Evolutionary conservation across 2,888 invertebrate genomes (phyloP), one percentile per base, ranked within the genome.

Genomic region (Cephus runcator): DNA sequence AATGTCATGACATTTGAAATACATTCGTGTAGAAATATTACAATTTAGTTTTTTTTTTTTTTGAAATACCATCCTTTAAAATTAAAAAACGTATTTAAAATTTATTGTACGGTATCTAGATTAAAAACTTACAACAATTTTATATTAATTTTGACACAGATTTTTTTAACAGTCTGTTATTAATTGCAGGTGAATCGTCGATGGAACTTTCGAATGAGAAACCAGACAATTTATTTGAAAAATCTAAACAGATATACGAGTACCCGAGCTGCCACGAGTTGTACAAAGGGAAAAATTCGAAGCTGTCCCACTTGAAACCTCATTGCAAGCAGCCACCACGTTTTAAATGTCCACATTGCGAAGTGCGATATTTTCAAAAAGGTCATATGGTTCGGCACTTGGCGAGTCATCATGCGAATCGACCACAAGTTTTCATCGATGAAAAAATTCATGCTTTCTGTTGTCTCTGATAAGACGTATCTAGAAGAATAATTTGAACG

Each of bases 201-300:
- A 15, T 12, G 40, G 15, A 40, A 40, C 15, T 40, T 40, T 1
- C 1, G 40, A 0, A 4, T 15, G 40, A 15, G 40, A 6, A 4
- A 40, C 40, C 15, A 6, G 40, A 15, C 4, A 40, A 40, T 15
- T 40, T 40, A 40, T 15, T 15, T 40, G 15, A 40, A 40, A 4
- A 1, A 15, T 15, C 40, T 40, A 40, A 40, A 68, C 85, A 82
- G 75, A 84, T 81, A 76, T 87, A 82, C 81, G 83, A 86, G 79
- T 91, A 91, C 77, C 85, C 87, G 1, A 85, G 81, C 31, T 91
- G 91, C 78, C 85, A 84, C 68, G 88, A 87, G 77, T 80, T 81
- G 4, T 91, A 91, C 81, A 86, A 86, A 76, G 86, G 84, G 85
- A 87, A 85, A 80, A 87, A 88, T 75, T 86, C 86, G 36, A 86